Conservation (phyloP, 1,140 invertebrate species). For the Zophobas morio region DNA sequence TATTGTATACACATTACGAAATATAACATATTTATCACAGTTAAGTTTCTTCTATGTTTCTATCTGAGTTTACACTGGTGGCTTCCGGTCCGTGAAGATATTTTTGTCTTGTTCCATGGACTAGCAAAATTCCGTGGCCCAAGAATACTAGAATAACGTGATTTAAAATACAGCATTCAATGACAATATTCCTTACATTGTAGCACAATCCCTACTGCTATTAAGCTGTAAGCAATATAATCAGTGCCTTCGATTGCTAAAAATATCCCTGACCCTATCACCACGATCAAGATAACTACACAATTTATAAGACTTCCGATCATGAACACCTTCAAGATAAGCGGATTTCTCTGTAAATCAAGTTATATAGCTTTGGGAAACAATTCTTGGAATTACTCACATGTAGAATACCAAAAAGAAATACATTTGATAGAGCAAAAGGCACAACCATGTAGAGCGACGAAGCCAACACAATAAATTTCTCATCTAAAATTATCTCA, state of each 20-base stretch:
- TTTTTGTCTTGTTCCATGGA: not conserved
- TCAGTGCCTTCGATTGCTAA: constrained; percentile 13
- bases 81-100: not conserved
- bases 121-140: constrained; percentile 13
- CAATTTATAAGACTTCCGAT: constrained; percentile 5
- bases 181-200: not conserved
- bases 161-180: not conserved
- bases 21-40: constrained; percentile 6
- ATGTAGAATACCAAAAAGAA: constrained; percentile 21
- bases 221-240: constrained; percentile 34
- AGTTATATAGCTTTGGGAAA: not conserved
- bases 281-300: constrained; percentile 16
- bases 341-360: constrained; percentile 31
- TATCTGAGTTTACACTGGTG: constrained; percentile 1
- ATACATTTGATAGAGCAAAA: constrained; percentile 12
- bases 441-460: constrained; percentile 36
- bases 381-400: constrained; percentile 8
- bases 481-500: constrained; percentile 24
- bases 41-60: constrained; percentile 4
- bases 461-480: constrained; percentile 28
- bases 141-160: constrained; percentile 3
- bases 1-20: constrained; percentile 7
- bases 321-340: constrained; percentile 15
- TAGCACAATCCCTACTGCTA: constrained; percentile 5
- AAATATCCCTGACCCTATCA: constrained; percentile 36